These are phyloP conservation scores for Falco biarmicus DNA, from an alignment of 2,797 vertebrate genomes.

Conservation along the genomic window DNA sequence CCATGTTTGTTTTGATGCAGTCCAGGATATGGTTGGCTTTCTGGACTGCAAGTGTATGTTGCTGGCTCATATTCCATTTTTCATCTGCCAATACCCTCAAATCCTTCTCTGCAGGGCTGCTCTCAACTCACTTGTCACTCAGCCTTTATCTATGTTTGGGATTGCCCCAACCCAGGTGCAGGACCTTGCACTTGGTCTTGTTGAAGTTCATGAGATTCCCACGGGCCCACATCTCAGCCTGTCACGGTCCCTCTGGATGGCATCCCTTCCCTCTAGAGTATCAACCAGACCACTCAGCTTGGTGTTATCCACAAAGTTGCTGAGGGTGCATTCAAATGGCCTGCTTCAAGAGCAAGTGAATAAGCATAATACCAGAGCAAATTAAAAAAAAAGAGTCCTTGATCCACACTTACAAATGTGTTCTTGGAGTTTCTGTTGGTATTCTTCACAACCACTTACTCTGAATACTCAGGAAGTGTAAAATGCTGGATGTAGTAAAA, in stretches of 20 bases:
- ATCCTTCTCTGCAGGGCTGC: too few species aligned
- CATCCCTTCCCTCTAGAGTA: background rate
- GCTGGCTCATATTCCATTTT: background rate
- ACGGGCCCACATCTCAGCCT: rapidly evolving
- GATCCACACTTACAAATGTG: background rate
- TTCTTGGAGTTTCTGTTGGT: background rate
- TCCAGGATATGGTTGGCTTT: background rate
- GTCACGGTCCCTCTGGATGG: background rate
- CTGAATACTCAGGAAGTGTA: background rate
- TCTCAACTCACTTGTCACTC: background rate
- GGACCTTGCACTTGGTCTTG: background rate
- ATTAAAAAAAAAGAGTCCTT: background rate
- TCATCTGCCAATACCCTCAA: too few species aligned
- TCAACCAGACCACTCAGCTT: background rate
- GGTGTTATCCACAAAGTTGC: background rate
- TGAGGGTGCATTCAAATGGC: background rate
- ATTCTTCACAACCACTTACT: background rate
- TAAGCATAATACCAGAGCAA: background rate
- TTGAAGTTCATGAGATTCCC: background rate
- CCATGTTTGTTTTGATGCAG: background rate
- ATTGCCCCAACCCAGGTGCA: background rate
- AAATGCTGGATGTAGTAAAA: background rate
- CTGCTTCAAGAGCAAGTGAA: background rate
- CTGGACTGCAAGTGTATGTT: rapidly evolving
- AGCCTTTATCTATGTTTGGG: background rate